Conservation (phyloP, 2,888 invertebrate genomes). For the Thymelicus lineola region DNA sequence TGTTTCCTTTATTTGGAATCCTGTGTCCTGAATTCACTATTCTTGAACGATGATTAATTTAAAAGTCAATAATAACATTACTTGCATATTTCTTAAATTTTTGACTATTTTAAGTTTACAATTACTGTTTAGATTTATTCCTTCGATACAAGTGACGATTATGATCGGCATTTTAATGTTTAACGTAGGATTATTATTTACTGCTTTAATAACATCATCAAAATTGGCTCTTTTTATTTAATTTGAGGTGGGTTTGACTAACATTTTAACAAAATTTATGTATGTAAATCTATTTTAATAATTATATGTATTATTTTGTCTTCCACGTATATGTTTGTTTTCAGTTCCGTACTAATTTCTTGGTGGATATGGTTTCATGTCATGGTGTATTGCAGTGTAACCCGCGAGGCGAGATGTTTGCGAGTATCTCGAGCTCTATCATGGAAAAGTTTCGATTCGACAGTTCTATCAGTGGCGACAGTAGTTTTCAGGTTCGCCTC, state of each 20-base stretch:
- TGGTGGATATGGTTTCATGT: slow-evolving; percentile 50
- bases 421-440: slow-evolving; percentile 92
- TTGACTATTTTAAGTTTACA: too few species aligned
- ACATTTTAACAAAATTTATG: slow-evolving; percentile 30
- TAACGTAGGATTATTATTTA: too few species aligned
- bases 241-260: slow-evolving; percentile 12
- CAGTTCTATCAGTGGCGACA: slow-evolving; percentile 90
- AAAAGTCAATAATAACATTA: too few species aligned
- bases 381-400: slow-evolving; percentile 87
- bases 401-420: slow-evolving; percentile 92
- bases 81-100: too few species aligned
- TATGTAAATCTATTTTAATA: slow-evolving; percentile 43
- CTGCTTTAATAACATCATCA: neutral
- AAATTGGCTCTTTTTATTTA: neutral
- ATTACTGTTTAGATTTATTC: too few species aligned
- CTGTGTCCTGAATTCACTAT: too few species aligned
- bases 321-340: slow-evolving; percentile 57
- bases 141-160: too few species aligned
- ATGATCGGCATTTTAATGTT: too few species aligned
- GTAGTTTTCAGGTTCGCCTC: slow-evolving; percentile 89
- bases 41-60: too few species aligned
- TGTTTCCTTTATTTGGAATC: too few species aligned
- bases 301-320: slow-evolving; percentile 43
- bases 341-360: slow-evolving; percentile 56
- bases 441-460: slow-evolving; percentile 92